Evolutionary conservation across 2,797 vertebrate species (phyloP), one percentile per base, ranked within the genome.

Genomic region (Sitta carolinensis): DNA sequence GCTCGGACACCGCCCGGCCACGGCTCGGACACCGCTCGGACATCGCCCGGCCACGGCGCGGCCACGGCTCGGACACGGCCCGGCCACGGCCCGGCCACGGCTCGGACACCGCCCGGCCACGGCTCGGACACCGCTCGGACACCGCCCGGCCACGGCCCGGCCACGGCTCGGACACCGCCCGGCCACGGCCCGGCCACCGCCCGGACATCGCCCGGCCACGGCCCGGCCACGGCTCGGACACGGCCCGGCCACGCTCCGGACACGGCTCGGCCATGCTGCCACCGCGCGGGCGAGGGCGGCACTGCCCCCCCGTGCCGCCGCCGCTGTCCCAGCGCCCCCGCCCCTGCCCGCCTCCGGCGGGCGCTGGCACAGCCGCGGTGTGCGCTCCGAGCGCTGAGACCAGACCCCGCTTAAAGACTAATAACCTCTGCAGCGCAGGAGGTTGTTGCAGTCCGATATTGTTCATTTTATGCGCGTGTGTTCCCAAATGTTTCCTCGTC

Each of bases 221-320:
- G 3, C 16, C 15, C 16, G 13, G 48, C 10, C 48, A 30, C 40
- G 40, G 48, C 48, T 26, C 23, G 47, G 47, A 25, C 47, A 48
- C 20, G 8, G 11, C 29, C 26, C 27, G 51, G 51, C 30, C 51
- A 67, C 90, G 84, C 19, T 21, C 8, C 57, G 22, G 50, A 14
- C 70, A 23, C 2, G 0, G 51, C 88, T 93, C 94, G 16, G 69
- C 47, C 66, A 45, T 92, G 93, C 93, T 84, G 95, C 94, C 94
- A 92, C 43, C 91, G 59, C 74, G 94, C 72, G 87, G 79, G 55
- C 9, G 11, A 68, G 55, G 55, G 8, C 9, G 26, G 66, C 52
- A 50, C 36, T 36, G 84, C 57, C 42, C 3, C 21, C 20, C 63
- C 3, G 12, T 5, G 4, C 52, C 27, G 40, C 16, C 54, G 0